These are phyloP conservation scores for Coelopa pilipes DNA, from an alignment of 2,888 invertebrate genomes.

Conservation along the genomic window DNA sequence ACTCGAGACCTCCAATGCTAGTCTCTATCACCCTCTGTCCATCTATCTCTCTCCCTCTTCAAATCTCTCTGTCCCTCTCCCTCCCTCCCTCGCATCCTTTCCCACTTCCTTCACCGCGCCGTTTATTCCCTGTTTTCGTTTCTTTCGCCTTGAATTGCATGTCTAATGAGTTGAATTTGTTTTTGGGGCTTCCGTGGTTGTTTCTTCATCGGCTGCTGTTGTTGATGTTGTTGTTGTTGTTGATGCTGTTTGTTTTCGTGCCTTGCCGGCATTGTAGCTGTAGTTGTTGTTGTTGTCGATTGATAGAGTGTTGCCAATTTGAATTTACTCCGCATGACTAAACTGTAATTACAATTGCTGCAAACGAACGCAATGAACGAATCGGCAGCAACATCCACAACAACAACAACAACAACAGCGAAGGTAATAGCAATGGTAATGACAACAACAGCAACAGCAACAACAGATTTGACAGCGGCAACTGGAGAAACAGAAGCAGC, in stretches of 20 bases:
- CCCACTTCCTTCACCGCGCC: neutral
- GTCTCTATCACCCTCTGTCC: no score
- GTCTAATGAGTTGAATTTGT: conserved; percentile 8
- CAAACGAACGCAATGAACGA: conserved; percentile 14
- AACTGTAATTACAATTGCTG: conserved; percentile 24
- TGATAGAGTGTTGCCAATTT: conserved; percentile 28
- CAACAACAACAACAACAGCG: no score
- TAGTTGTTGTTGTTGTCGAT: conserved; percentile 15
- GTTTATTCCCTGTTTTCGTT: neutral
- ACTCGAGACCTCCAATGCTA: no score
- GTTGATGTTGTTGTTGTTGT: no score
- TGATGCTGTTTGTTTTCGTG: neutral
- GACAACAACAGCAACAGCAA: no score
- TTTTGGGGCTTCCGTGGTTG: no score
- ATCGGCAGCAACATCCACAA: neutral
- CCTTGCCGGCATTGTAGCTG: neutral
- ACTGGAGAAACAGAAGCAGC: no score
- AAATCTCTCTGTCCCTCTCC: no score
- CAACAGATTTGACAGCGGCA: no score
- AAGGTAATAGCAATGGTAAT: no score
- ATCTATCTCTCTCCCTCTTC: no score
- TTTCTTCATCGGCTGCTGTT: no score
- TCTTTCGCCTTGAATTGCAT: neutral
- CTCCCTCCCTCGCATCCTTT: neutral
- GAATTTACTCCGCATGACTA: conserved; percentile 24